These are phyloP conservation scores for Akabosia matsudoensis DNA, from an alignment of 1,140 invertebrate genomes.

Conservation along the genomic window DNA sequence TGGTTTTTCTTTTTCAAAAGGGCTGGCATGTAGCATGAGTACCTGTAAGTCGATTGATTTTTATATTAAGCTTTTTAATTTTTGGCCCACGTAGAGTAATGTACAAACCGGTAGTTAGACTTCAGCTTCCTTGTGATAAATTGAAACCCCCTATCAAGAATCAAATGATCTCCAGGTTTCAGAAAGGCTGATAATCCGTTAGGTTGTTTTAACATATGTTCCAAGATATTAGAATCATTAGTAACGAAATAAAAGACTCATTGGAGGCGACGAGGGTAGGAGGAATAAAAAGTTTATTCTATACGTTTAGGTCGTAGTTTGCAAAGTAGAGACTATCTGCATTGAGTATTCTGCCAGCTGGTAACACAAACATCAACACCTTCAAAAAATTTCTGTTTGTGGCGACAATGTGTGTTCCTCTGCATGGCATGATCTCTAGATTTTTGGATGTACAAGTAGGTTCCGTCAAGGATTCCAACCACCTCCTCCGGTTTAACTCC, in stretches of 20 bases:
- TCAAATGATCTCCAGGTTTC: constrained; percentile 1
- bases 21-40: constrained; percentile 49
- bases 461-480: constrained; percentile 19
- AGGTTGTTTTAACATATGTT: not conserved
- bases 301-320: not conserved
- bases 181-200: not conserved
- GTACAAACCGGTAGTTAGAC: not conserved
- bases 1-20: constrained; percentile 47
- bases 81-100: too few species aligned
- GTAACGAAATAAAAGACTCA: too few species aligned
- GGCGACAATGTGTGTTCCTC: not conserved
- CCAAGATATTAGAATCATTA: constrained; percentile 26
- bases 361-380: not conserved
- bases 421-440: not conserved
- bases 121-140: not conserved
- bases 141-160: constrained; percentile 33
- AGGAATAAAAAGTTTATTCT: too few species aligned
- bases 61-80: too few species aligned
- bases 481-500: not conserved
- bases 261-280: too few species aligned
- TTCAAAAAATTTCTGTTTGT: constrained; percentile 29
- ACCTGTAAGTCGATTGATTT: too few species aligned
- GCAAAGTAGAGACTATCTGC: not conserved
- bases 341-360: constrained; percentile 14
- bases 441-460: constrained; percentile 25